Percentiles rank a stretch among this genome's conserved stretches.
Conservation (phyloP, 2,113 vertebrate species). For the Notothenia coriiceps region DNA sequence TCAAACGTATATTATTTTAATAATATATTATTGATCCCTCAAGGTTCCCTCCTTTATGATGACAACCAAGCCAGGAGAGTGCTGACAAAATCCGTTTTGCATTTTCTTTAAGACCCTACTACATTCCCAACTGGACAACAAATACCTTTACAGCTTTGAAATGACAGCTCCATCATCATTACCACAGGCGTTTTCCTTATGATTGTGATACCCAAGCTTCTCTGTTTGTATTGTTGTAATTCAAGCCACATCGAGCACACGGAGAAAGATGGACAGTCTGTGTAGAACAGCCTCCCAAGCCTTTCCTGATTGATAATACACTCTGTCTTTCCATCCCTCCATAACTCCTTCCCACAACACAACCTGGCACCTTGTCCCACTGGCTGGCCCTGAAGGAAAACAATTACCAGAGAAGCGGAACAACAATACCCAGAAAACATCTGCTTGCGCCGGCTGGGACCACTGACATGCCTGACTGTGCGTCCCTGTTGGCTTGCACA, state of each 20-base stretch:
- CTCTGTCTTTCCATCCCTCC: slow-evolving; percentile 60
- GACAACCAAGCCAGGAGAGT: too few species aligned
- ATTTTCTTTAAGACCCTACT: background rate
- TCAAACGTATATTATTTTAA: too few species aligned
- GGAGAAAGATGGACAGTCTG: slow-evolving; percentile 47
- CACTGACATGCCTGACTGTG: slow-evolving; percentile 64
- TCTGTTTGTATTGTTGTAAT: slow-evolving; percentile 28
- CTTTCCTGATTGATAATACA: slow-evolving; percentile 50
- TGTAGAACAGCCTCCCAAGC: slow-evolving; percentile 40
- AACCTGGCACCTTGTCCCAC: slow-evolving; percentile 75
- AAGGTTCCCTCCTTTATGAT: background rate
- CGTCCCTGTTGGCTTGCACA: slow-evolving; percentile 73
- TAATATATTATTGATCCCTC: background rate
- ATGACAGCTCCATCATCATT: background rate
- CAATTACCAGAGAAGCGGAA: slow-evolving; percentile 78
- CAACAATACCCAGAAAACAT: slow-evolving; percentile 84
- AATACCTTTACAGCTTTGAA: slow-evolving; percentile 14
- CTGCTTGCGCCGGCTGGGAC: slow-evolving; percentile 77
- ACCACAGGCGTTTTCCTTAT: background rate
- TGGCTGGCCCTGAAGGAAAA: slow-evolving; percentile 76
- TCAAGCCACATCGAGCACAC: slow-evolving; percentile 47
- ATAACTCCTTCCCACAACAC: slow-evolving; percentile 68
- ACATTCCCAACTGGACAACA: background rate
- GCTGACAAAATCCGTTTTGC: background rate
- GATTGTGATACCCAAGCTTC: background rate